Base-by-base conservation (phyloP, 2,113 vertebrate species). In the Rissa tridactyla region DNA sequence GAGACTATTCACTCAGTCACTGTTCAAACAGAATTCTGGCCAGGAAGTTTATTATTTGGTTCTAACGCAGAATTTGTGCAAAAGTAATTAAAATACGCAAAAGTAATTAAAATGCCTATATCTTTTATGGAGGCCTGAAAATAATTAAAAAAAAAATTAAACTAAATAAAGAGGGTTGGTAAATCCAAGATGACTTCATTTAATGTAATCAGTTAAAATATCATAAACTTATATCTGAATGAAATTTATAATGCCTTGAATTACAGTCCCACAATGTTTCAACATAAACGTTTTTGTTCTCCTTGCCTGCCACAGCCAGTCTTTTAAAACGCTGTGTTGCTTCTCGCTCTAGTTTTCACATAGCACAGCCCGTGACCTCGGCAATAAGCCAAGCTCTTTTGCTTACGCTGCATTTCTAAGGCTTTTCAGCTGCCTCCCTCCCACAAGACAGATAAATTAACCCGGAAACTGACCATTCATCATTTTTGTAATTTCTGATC, bases 321-420 rank as follows among this genome's bases (percentile, higher is more conserved):
- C 36, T 72, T 68, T 72, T 51, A 22, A 91, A 90, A 78, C 29
- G 25, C 64, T 84, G 27, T 58, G 54, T 55, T 96, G 55, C 83
- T 93, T 86, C 77, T 92, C 86, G 62, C 49, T 92, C 69, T 32
- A 13, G 40, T 85, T 91, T 96, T 83, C 73, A 52, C 89, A 86
- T 8, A 95, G 88, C 81, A 46, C 83, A 97, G 27, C 47, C 32
- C 66, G 27, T 89, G 80, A 90, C 66, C 93, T 94, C 1, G 77
- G 93, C 96, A 66, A 5, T 38, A 77, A 89, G 79, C 92, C 96
- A 96, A 70, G 42, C 14, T 82, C 60, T 95, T 86, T 70, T 91
- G 93, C 93, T 96, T 92, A 87, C 38, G 7, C 32, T 89, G 84
- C 21, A 23, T 76, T 96, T 89, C 82, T 84, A 72, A 75, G 69